Evolutionary conservation across 2,113 vertebrate genomes (phyloP).

Genomic region (Seriola rivoliana): DNA sequence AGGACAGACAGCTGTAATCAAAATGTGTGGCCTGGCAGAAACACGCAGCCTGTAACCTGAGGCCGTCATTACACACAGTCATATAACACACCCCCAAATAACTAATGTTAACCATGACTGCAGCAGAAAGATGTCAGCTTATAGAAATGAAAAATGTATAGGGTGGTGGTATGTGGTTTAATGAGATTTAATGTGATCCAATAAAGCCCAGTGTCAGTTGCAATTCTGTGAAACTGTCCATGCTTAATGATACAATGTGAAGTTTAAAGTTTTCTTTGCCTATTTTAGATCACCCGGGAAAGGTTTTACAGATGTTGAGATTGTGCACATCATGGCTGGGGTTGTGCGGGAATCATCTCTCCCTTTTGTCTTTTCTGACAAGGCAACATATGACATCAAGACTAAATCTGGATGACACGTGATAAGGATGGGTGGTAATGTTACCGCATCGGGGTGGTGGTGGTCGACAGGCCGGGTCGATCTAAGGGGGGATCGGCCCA

Average conservation of each 20-base stretch:
- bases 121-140: neutral
- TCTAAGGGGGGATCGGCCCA: neutral
- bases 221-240: neutral
- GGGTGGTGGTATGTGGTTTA: neutral
- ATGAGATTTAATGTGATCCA: neutral
- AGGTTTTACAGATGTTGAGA: neutral
- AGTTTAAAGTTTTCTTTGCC: neutral
- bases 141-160: neutral
- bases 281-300: neutral
- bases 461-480: neutral
- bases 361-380: conserved; percentile 36
- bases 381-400: conserved; percentile 51
- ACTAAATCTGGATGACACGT: conserved; percentile 59
- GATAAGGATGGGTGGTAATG: conserved; percentile 27
- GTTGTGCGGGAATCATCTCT: neutral
- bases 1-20: conserved; percentile 31
- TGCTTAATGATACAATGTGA: no score
- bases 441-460: neutral
- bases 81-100: neutral
- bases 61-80: neutral
- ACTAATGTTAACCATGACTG: neutral
- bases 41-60: conserved; percentile 11
- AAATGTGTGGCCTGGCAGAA: conserved; percentile 33
- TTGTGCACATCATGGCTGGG: neutral
- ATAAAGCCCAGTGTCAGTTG: no score